Evolutionary conservation across 2,113 vertebrate species (phyloP).

Genomic region (Neotragus pygmaeus): DNA sequence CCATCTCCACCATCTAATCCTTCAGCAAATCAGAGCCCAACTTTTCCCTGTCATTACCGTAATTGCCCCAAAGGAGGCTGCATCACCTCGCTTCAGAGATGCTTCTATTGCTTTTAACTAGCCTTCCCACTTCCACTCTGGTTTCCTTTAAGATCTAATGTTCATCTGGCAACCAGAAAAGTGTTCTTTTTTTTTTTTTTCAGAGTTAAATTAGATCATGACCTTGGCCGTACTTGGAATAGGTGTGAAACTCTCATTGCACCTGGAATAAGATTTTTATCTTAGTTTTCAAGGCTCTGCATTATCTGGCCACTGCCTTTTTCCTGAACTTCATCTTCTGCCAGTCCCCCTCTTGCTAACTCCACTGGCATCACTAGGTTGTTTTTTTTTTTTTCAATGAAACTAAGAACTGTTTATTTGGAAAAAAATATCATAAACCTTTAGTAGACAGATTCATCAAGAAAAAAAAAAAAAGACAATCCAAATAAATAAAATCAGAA

Average conservation of each 20-base stretch:
- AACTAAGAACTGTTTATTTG: too few relatives aligned
- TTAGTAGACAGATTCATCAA: too few relatives aligned
- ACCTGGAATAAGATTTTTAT: neutral
- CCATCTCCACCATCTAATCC: neutral
- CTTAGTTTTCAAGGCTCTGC: neutral
- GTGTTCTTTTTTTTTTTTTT: neutral
- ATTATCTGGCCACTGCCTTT: neutral
- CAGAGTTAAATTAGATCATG: neutral
- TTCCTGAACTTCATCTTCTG: neutral
- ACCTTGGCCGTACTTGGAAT: neutral
- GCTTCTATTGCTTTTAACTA: neutral
- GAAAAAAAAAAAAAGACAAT: too few relatives aligned
- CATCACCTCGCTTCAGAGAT: neutral
- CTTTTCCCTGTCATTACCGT: neutral
- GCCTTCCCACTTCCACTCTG: neutral
- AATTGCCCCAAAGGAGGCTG: neutral
- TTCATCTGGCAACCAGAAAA: neutral
- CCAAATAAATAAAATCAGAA: too few relatives aligned
- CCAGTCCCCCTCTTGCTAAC: neutral
- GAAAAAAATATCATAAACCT: too few relatives aligned
- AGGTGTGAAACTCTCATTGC: neutral
- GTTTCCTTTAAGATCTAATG: neutral
- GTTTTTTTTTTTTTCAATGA: too few relatives aligned
- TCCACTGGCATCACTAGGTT: neutral
- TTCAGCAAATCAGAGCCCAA: neutral